Evolutionary conservation across 1,140 invertebrate genomes (phyloP), one percentile per base, ranked within the genome.

Genomic region (Lepidotrigona ventralis): DNA sequence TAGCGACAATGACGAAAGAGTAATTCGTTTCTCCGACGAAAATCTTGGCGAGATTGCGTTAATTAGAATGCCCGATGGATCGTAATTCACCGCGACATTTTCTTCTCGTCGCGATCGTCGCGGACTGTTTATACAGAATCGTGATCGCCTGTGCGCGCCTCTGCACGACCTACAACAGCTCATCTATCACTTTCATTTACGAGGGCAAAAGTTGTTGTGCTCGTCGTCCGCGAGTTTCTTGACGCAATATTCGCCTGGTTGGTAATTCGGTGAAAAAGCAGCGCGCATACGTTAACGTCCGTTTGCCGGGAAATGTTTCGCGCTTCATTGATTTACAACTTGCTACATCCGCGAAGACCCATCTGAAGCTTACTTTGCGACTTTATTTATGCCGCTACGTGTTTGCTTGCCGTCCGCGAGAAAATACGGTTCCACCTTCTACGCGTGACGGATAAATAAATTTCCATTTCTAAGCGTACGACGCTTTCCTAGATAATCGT

Each of bases 181-280:
- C 81, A 87, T 89, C 76, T 68, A 89, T 86, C 87, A 89, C 54
- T 33, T 54, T 81, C 56, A 78, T 89, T 89, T 83, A 78, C 75
- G 75, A 71, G 72, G 64, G 81, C 79, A 78, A 76, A 60, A 69
- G 74, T 46, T 39, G 33, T n/a, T 8, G 75, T 58, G 72, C 77
- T 79, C 74, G 86, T 85, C 74, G 77, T 85, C 77, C 56, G 66
- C 53, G 51, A 56, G 77, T 64, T 33, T 33, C 53, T 63, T 46
- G 63, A 46, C 51, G 54, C 64, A 85, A 85, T 68, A 29, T 75
- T 60, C 64, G 11, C 56, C 23, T 60, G 15, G 15, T 56, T 53
- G 78, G 51, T 76, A 68, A 77, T 26, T 56, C 54, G 60, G 60
- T 29, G 14, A 51, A 60, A 72, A 72, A 53, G 68, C 29, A 21